Evolutionary conservation across 2,113 vertebrate species (phyloP), one percentile per base, ranked within the genome.

Genomic region (Anser cygnoides): DNA sequence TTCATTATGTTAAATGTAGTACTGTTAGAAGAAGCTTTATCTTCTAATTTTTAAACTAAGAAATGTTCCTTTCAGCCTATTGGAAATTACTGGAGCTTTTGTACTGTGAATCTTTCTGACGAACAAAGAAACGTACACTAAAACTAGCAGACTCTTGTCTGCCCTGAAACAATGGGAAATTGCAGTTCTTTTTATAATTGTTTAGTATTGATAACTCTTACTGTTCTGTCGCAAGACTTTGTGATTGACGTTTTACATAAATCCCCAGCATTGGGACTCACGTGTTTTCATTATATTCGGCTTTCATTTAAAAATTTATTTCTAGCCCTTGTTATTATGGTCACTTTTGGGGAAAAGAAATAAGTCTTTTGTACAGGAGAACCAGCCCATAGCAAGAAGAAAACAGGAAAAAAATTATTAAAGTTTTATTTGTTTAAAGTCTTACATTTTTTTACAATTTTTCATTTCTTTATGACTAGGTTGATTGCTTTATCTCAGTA

Each of bases 21-120:
- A 37, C 57, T 66, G 62, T 87, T 82, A 90, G 90, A 80, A 74
- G 2, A 90, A 80, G 72, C 83, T 70, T 84, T 93, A 81, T 70
- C 86, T 87, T 84, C 44, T 84, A 57, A n/a, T 72, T 92, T 89
- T 92, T 84, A 63, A 89, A 84, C 46, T n/a, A 41, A 59, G 55
- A 54, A 55, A 43, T 75, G 10, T 78, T 92, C 49, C 65, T 72
- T 86, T 89, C 39, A 92, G 73, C 33, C 80, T 65, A n/a, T 87
- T 6, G 1, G 77, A 95, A 93, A 84, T 85, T 33, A 93, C 78
- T 39, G 37, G 63, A 72, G 46, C 35, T 87, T 93, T 75, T 87
- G 35, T 28, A 82, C 65, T 83, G 63, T n/a, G 33, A 49, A 52
- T 85, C 58, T 90, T 92, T 57, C 63, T 88, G 37, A 39, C 63